A percentile compares a stretch with the other conserved stretches of the same genome.
These are phyloP conservation scores for Rattus rattus DNA, from an alignment of 2,113 vertebrate species.

Conservation along the genomic window DNA sequence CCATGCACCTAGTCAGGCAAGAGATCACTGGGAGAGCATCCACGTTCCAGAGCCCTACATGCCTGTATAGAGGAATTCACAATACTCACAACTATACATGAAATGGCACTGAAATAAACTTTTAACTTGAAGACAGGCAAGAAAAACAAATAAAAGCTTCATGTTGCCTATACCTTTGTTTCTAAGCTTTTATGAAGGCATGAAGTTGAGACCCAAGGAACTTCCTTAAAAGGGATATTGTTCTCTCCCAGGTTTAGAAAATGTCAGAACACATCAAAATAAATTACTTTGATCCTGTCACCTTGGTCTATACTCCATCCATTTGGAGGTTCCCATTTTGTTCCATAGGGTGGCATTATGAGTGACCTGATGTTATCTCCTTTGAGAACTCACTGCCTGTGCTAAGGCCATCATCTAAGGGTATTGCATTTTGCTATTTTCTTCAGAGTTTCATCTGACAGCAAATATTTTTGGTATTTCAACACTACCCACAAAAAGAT, in stretches of 20 bases:
- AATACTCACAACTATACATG: neutral
- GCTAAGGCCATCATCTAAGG: neutral
- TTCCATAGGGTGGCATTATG: accelerated
- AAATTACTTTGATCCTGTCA: neutral
- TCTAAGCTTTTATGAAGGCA: neutral
- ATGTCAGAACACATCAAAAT: neutral
- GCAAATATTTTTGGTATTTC: constrained; percentile 77
- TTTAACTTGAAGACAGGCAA: neutral
- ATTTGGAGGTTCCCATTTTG: neutral
- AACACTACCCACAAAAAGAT: constrained; percentile 68
- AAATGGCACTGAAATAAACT: neutral
- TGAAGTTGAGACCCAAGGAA: neutral
- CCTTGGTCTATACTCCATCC: neutral
- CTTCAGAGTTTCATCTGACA: constrained; percentile 70
- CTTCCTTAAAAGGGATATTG: neutral
- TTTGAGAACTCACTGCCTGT: constrained; percentile 60
- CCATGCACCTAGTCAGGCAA: too few species aligned
- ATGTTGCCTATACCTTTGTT: neutral
- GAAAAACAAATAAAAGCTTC: neutral
- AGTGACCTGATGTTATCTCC: neutral
- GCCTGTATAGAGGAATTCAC: neutral
- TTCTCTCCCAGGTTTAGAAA: neutral
- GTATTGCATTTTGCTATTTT: constrained; percentile 69
- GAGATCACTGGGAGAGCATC: too few species aligned
- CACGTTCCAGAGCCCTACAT: too few species aligned